These are phyloP conservation scores for Varanus salvator DNA, from an alignment of 2,113 vertebrate species.

Conservation along the genomic window DNA sequence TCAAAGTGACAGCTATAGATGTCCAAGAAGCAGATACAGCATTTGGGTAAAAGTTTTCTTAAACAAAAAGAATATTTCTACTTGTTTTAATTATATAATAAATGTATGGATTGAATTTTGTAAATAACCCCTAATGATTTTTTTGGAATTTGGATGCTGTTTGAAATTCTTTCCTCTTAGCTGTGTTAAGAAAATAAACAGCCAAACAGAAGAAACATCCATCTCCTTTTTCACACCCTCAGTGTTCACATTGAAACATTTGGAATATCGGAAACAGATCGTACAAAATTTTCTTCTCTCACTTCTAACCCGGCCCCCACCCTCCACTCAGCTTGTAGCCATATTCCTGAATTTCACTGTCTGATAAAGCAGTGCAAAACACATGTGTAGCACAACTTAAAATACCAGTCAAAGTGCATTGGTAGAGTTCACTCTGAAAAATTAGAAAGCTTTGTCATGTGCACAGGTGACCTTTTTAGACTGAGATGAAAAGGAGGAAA, in stretches of 20 bases:
- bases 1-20: neutral
- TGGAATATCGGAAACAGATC: neutral
- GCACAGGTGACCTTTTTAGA: constrained; percentile 53
- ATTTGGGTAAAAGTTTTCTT: neutral
- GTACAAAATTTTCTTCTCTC: neutral
- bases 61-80: neutral
- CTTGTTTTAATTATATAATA: neutral
- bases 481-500: constrained; percentile 42
- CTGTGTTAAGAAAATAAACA: neutral
- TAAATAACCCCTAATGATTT: neutral
- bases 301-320: neutral
- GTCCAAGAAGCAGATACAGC: too few relatives aligned
- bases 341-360: neutral
- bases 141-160: neutral
- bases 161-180: neutral
- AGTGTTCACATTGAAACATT: neutral
- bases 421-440: constrained; percentile 34
- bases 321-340: neutral
- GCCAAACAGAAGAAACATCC: neutral
- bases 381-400: neutral
- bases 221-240: neutral
- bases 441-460: constrained; percentile 11
- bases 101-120: neutral
- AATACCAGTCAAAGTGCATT: constrained; percentile 3
- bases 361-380: constrained; percentile 39